A percentile compares a stretch with the other conserved stretches of the same genome.
Conservation (phyloP, 1,140 invertebrate genomes). For the Artemia franciscana region DNA sequence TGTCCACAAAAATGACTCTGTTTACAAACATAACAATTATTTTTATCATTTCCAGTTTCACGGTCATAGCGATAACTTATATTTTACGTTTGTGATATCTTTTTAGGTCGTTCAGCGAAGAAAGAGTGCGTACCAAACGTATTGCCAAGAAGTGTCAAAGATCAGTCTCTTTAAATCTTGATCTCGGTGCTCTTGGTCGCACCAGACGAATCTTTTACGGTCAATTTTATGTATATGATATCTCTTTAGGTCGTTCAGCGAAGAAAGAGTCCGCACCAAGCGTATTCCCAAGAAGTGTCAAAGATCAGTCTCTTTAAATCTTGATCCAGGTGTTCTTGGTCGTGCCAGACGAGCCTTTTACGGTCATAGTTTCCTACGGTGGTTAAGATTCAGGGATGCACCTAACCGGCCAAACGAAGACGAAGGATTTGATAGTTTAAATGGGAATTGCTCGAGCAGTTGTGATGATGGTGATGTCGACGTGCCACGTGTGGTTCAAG, state of each 20-base stretch:
- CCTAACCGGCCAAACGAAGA: conserved; percentile 28
- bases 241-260: neutral
- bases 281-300: neutral
- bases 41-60: too few species aligned
- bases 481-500: conserved; percentile 20
- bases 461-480: conserved; percentile 14
- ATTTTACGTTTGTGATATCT: too few species aligned
- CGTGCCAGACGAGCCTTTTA: neutral
- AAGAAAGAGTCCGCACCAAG: neutral
- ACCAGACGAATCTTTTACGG: neutral
- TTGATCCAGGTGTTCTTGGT: neutral
- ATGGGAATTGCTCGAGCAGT: conserved; percentile 28
- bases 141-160: neutral
- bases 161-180: neutral
- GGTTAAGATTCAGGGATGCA: neutral
- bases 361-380: neutral
- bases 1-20: too few species aligned
- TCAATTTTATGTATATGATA: too few species aligned
- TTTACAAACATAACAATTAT: too few species aligned
- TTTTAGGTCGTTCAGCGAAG: neutral
- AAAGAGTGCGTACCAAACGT: neutral
- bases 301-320: neutral
- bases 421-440: conserved; percentile 64
- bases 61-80: too few species aligned
- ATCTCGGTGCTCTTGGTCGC: neutral